Evolutionary conservation across 2,888 invertebrate species (phyloP), one percentile per base, ranked within the genome.

Genomic region (Zele albiditarsus): DNA sequence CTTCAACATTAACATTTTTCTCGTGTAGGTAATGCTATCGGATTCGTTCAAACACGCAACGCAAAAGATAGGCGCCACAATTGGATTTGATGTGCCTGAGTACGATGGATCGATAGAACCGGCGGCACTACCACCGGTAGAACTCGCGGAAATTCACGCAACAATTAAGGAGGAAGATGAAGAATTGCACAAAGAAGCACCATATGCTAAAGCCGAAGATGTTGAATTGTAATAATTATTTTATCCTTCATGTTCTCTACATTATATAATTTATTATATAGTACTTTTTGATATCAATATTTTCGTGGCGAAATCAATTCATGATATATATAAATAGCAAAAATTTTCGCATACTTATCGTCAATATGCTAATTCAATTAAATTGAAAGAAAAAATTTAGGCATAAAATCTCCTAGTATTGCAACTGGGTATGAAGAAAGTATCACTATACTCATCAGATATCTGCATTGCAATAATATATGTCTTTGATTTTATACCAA

Each of bases 1-100:
- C 14, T 23, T 3, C 3, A 60, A 68, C 12, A 49, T 66, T 14
- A 20, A 33, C 16, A 65, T 12, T 2, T 38, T 49, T 31, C 31
- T 57, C 33, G 28, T 79, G 3, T 81, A 92, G 90, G 91, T 91
- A 78, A 91, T 91, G 86, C 85, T 92, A 60, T 95, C 95, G 63
- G 93, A 95, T 87, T 95, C 96, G 0, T 97, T 97, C 86, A 94
- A 93, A 81, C 93, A 94, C 80, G 96, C 96, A 0, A 96, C 95
- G 84, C 94, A 94, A 27, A 97, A 96, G 87, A 92, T 97, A 65
- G 95, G 96, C 2, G 95, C 95, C 28, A 95, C 96, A 2, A 95
- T 97, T 79, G 96, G 96, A 3, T 90, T 96, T 63, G 92, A 93
- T 76, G 92, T 95, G 65, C 92, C 93, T 4, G 94, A 93, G 76